Evolutionary conservation across 2,888 invertebrate genomes (phyloP), one percentile per base, ranked within the genome.

Genomic region (Eilema sororculum): DNA sequence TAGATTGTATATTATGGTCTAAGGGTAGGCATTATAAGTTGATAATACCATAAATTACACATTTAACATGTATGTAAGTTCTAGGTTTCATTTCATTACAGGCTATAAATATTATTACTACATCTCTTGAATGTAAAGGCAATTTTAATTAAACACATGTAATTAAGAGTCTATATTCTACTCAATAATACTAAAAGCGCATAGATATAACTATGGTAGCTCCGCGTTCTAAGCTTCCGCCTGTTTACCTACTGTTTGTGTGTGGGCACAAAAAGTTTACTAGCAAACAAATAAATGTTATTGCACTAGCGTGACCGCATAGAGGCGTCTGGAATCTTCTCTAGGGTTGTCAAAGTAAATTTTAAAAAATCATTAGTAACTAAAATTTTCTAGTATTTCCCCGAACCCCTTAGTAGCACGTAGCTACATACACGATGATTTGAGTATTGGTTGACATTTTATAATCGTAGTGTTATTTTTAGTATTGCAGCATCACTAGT

Each of bases 301-400:
- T 80, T 86, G 83, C 80, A 77, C 78, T 79, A 72, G 76, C 78
- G 78, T 77, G 81, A 77, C 82, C 81, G 76, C 75, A 83, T 86
- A 87, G 81, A 84, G 80, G 82, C 73, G 79, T 73, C 69, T 75
- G 58, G 69, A 70, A 60, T 70, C 69, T 74, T 83, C 78, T 79
- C 78, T 78, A 78, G 78, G 76, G 78, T 63, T 82, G 77, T 74
- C 76, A 65, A 63, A 57, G 69, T 25, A 24, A 13, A 41, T 25
- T 52, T 52, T 6, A 20, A 46, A 5, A 5, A 8, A 13, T 0
- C 2, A 33, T 33, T 41, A 16, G 41, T 41, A 41, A 46, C 1
- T 6, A 5, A 20, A 20, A 46, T 46, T 46, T n/a, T n/a, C n/a
- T n/a, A n/a, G n/a, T n/a, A n/a, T n/a, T 20, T 3, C 46, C 6